Conservation (phyloP, 2,888 invertebrate species). For the Agonopterix subpropinquella region DNA sequence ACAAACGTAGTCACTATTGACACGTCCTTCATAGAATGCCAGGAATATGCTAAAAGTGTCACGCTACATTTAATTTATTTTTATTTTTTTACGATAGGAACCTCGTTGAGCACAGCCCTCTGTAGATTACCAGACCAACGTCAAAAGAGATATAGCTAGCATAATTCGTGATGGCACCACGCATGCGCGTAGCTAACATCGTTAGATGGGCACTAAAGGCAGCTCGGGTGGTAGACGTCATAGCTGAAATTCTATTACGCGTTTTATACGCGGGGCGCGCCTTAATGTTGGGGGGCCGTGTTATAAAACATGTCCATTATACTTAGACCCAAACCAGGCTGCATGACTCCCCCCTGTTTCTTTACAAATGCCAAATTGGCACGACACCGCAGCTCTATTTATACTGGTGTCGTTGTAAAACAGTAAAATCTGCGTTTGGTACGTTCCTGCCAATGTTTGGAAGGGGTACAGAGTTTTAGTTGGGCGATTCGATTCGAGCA, state of each 20-base stretch:
- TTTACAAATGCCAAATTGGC: slow-evolving; percentile 12
- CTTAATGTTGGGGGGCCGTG: slow-evolving; percentile 55
- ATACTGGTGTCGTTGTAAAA: slow-evolving; percentile 40
- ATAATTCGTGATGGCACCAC: slow-evolving; percentile 37
- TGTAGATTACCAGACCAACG: too few relatives aligned
- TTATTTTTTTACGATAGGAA: too few relatives aligned
- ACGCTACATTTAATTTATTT: too few relatives aligned
- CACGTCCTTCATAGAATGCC: too few relatives aligned
- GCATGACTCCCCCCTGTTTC: slow-evolving; percentile 28
- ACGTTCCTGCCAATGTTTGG: slow-evolving; percentile 20
- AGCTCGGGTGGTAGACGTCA: slow-evolving; percentile 36
- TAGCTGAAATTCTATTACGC: slow-evolving; percentile 71
- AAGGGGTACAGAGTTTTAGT: slow-evolving; percentile 16
- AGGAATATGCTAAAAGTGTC: too few relatives aligned
- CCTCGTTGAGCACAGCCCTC: too few relatives aligned
- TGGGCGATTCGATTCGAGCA: slow-evolving; percentile 65
- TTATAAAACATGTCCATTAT: slow-evolving; percentile 61
- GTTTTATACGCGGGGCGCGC: slow-evolving; percentile 65
- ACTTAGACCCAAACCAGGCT: slow-evolving; percentile 45
- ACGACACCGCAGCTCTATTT: slow-evolving; percentile 15
- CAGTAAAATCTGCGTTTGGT: slow-evolving; percentile 54
- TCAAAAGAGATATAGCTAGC: slow-evolving; percentile 24
- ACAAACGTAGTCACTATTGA: too few relatives aligned
- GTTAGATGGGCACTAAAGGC: slow-evolving; percentile 55
- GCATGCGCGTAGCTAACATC: slow-evolving; percentile 64